A percentile compares a stretch with the other conserved stretches of the same genome.
phyloP scores from a whole-genome alignment of 2,113 vertebrate genomes.

The Channa argus region DNA sequence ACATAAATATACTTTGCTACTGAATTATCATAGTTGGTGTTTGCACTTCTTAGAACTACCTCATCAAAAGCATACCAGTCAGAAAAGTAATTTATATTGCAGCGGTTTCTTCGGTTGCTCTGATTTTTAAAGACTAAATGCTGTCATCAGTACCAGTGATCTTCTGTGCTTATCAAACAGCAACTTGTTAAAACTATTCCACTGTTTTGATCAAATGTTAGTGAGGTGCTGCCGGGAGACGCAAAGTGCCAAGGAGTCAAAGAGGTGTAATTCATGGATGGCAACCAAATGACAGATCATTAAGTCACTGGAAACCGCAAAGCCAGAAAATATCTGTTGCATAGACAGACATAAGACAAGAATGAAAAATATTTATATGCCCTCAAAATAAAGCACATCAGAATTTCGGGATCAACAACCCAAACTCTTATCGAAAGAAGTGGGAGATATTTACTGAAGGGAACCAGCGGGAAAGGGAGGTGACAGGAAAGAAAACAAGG shows the following conservation, averaged over 20 bases:
- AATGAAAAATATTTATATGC: conserved; percentile 27
- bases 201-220: conserved; percentile 39
- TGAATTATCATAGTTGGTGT: conserved; percentile 52
- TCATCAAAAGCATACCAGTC: conserved; percentile 72
- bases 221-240: conserved; percentile 16
- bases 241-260: conserved; percentile 11
- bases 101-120: conserved; percentile 39
- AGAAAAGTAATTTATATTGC: conserved; percentile 65
- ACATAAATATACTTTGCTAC: too few relatives aligned
- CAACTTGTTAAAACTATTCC: conserved; percentile 46
- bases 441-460: neutral
- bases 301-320: conserved; percentile 51
- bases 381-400: conserved; percentile 29
- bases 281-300: conserved; percentile 37
- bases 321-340: conserved; percentile 50
- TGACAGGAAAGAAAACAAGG: neutral
- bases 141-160: conserved; percentile 46
- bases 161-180: conserved; percentile 50
- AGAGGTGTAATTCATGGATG: conserved; percentile 33
- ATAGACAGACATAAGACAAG: conserved; percentile 11
- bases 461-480: neutral
- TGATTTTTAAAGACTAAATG: neutral
- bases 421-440: conserved; percentile 18
- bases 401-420: conserved; percentile 8
- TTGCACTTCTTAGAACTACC: conserved; percentile 43